Evolutionary conservation across 2,888 invertebrate species (phyloP).

Genomic region (Drosophila niveifrons): DNA sequence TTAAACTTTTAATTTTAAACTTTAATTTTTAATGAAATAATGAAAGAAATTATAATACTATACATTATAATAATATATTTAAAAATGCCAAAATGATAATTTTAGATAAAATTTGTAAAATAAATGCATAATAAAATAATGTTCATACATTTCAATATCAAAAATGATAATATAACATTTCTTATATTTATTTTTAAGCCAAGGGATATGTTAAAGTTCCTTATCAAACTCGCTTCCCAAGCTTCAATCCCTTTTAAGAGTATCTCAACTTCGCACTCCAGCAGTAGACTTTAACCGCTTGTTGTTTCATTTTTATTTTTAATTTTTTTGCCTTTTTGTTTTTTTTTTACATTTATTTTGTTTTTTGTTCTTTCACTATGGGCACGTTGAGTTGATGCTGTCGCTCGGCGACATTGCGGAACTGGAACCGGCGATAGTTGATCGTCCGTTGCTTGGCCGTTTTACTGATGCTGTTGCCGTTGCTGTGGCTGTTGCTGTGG

Average conservation of each 20-base stretch:
- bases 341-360: constrained; percentile 13
- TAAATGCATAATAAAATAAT: too few species aligned
- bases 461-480: constrained; percentile 25
- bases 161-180: too few species aligned
- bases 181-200: neutral
- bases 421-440: constrained; percentile 73
- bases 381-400: constrained; percentile 69
- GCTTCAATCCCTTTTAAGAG: constrained; percentile 1
- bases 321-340: constrained; percentile 6
- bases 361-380: constrained; percentile 40
- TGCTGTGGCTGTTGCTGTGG: constrained; percentile 40
- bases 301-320: neutral
- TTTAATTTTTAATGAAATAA: too few species aligned
- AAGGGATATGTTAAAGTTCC: neutral
- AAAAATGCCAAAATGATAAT: too few species aligned
- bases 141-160: too few species aligned
- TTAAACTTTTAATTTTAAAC: too few species aligned
- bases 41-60: too few species aligned
- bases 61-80: too few species aligned
- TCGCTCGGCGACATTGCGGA: constrained; percentile 78
- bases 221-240: neutral
- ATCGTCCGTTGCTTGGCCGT: constrained; percentile 47
- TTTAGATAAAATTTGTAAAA: too few species aligned
- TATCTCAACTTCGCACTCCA: constrained; percentile 2
- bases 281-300: neutral